Base-by-base conservation (phyloP, 2,888 invertebrate species). In the Empis livida region DNA sequence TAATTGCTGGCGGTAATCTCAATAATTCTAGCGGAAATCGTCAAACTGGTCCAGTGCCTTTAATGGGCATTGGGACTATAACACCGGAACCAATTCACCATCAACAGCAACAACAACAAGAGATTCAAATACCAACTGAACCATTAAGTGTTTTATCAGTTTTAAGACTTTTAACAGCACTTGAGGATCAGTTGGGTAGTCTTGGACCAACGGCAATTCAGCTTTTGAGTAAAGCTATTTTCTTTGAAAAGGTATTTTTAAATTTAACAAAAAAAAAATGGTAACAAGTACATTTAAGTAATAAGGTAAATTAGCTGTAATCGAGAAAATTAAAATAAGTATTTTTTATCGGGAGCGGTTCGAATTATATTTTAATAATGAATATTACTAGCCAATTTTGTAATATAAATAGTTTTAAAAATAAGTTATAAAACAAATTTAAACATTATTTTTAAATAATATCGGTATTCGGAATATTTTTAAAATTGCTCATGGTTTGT, bases 121-220 rank as follows among this genome's bases (percentile, higher is more conserved):
- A 14, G 10, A 15, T 10, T 10, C 17, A 40, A 20, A 16, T 17
- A 23, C 40, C 17, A 10, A 16, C 16, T 31, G 43, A 43, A 17
- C 47, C 49, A 10, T 16, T 49, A 23, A 47, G 47, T 37, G 49
- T 52, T 17, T 44, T 50, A 31, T 47, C 48, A 14, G 47, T 52
- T 32, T 42, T 52, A 41, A 49, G 52, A 41, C 37, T 50, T 27
- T 43, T 51, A 40, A 50, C 49, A 11, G 49, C 50, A 20, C 49
- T 52, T 32, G 52, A 52, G 41, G 49, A 51, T 40, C 41, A 51
- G 11, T 50, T 52, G 27, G 52, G 52, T 27, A 52, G 52, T 37
- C 46, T 52, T 32, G 52, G 52, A 27, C 52, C 52, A 14, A 50
- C 48, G 16, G 52, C 50, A 20, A 44, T 51, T 31, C 49, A 52